Evolutionary conservation across 2,113 vertebrate genomes (phyloP), one percentile per base, ranked within the genome.

Genomic region (Gobius niger): DNA sequence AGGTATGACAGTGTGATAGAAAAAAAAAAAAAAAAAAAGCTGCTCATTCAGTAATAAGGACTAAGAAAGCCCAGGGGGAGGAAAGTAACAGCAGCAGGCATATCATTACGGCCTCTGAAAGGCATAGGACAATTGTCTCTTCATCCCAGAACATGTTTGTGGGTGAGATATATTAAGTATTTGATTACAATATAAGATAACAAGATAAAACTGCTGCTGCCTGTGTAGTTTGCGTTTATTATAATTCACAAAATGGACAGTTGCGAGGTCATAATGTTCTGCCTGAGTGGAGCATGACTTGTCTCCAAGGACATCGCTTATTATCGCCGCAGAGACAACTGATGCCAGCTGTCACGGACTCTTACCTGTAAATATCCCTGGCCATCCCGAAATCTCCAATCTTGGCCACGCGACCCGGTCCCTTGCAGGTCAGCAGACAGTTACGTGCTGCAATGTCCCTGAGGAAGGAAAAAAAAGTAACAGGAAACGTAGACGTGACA

Each of bases 301-400:
- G 3, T 56, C 16, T 57, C 19, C 53, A 59, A 59, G 6, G 56
- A 41, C 34, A 15, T 59, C 5, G 8, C 12, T 7, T 50, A 6
- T 50, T 59, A 11, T 34, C 24, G n/a, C 18, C 13, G 16, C 56
- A 40, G 14, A 60, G 41, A 60, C 8, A 60, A 44, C 14, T n/a
- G 15, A 14, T 42, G 24, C 34, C 56, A 63, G n/a, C 12, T 47
- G 63, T 24, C 24, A 51, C 0, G 12, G 40, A 59, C 3, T 1
- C 63, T 70, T 93, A 99, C 98, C 98, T 95, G 91, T 99, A 99
- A 87, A 99, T 99, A 78, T 99, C 98, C 60, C 98, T 92, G 44
- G 98, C 98, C 98, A 99, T 99, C 72, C 98, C 98, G 40, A 99
- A 99, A 85, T 99, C 98, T 75, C 98, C 98, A 14, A 99, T 99